phyloP scores from a whole-genome alignment of 2,797 vertebrate genomes.

The Leucoraja ocellata region DNA sequence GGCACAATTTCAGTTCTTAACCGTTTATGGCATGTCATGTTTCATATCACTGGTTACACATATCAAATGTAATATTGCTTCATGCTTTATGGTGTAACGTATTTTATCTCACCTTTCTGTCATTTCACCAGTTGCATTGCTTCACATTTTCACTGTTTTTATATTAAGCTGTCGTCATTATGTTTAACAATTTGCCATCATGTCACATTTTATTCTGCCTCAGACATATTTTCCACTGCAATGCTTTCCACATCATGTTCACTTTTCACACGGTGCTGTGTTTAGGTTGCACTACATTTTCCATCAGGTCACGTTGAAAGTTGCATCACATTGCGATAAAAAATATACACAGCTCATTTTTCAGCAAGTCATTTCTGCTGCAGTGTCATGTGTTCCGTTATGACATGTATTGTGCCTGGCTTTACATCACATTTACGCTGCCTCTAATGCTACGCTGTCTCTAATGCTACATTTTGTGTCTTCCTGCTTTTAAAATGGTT shows the following conservation, averaged over 20 bases:
- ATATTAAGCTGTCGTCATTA: too few relatives aligned
- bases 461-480: too few relatives aligned
- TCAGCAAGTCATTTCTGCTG: not conserved
- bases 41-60: not conserved
- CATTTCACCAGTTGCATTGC: too few relatives aligned
- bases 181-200: too few relatives aligned
- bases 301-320: too few relatives aligned
- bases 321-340: not conserved
- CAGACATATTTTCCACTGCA: not conserved
- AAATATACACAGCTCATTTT: not conserved
- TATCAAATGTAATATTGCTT: not conserved
- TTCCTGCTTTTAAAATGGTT: too few relatives aligned
- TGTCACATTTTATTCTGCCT: too few relatives aligned
- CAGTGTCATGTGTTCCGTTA: not conserved
- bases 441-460: not conserved
- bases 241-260: not conserved
- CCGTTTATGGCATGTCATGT: too few relatives aligned
- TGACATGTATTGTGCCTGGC: not conserved
- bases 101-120: too few relatives aligned
- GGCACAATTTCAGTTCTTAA: too few relatives aligned
- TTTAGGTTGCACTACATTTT: not conserved
- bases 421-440: not conserved
- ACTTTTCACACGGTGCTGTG: not conserved
- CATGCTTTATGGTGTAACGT: not conserved
- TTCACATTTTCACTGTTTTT: too few relatives aligned